These are phyloP conservation scores for Macaca fascicularis DNA, from an alignment of 2,113 vertebrate genomes.

Conservation along the genomic window T2T-MFA8v1.1 NC_088381.1:70982501-70983000, in stretches of 20 bases:
- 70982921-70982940: no score
- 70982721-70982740: neutral
- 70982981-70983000: neutral
- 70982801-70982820: neutral
- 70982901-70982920: no score
- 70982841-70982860: neutral
- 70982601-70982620: conserved; percentile 69
- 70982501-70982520: conserved; percentile 93
- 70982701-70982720: neutral
- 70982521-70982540: conserved; percentile 88
- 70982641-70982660: neutral
- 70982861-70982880: neutral
- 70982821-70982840: neutral
- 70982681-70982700: neutral
- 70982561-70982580: conserved; percentile 91
- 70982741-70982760: neutral
- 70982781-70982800: neutral
- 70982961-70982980: neutral
- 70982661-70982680: neutral
- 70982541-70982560: conserved; percentile 93
- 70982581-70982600: conserved; percentile 89
- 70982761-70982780: no score
- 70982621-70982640: neutral
- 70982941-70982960: neutral
- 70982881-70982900: neutral